These are phyloP conservation scores for Chaenodraco wilsoni DNA, from an alignment of 2,797 vertebrate species.

Conservation along the genomic window DNA sequence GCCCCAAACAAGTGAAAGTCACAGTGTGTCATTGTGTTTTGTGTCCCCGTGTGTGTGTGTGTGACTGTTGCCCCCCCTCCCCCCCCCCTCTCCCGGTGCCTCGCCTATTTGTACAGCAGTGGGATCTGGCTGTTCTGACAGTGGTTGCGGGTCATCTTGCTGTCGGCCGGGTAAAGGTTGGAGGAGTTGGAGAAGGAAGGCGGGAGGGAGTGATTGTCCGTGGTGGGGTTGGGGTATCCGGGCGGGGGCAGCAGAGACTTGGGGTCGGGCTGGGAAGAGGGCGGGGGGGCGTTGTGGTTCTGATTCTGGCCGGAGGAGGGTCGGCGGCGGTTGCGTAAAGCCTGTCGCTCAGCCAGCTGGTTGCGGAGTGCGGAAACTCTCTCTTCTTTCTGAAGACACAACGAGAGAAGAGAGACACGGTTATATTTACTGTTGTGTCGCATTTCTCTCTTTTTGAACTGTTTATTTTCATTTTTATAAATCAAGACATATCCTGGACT, in stretches of 20 bases:
- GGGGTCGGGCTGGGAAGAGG: conserved; percentile 81
- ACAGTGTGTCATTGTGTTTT: conserved; percentile 65
- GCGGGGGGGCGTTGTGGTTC: conserved; percentile 82
- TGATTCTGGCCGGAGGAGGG: conserved; percentile 83
- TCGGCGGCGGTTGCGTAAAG: conserved; percentile 89
- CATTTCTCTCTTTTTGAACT: too few relatives aligned
- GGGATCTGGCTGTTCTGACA: conserved; percentile 94
- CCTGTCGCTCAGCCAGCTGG: conserved; percentile 91
- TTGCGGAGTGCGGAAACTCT: conserved; percentile 91
- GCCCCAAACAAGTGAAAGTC: conserved; percentile 66
- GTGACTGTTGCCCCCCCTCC: not conserved
- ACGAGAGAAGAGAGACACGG: not conserved
- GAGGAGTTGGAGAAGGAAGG: conserved; percentile 88
- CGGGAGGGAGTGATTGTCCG: conserved; percentile 84
- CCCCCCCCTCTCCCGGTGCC: not conserved
- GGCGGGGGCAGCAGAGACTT: conserved; percentile 84
- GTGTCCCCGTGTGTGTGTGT: conserved; percentile 43
- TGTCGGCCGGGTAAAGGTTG: conserved; percentile 86
- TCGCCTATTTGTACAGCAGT: conserved; percentile 90
- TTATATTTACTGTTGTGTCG: not conserved
- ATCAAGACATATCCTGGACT: too few relatives aligned
- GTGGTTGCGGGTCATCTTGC: conserved; percentile 91
- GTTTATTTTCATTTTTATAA: too few relatives aligned
- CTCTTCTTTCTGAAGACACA: conserved; percentile 88
- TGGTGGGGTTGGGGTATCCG: conserved; percentile 81